Evolutionary conservation across 1,140 invertebrate genomes (phyloP).

Genomic region (Octopus sinensis): DNA sequence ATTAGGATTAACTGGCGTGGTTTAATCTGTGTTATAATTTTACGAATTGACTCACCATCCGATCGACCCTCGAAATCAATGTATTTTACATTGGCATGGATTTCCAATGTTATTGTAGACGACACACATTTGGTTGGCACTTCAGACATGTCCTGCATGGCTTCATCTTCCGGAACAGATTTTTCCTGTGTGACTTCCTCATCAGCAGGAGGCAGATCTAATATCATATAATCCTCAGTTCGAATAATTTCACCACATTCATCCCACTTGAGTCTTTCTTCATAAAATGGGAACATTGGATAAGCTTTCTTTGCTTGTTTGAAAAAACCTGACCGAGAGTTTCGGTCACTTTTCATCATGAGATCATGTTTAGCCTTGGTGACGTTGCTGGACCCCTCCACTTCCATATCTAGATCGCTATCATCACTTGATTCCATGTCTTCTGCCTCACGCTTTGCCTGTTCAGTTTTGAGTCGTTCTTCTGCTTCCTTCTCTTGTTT

Average conservation of each 20-base stretch:
- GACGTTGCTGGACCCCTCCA: slow-evolving; percentile 36
- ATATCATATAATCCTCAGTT: slow-evolving; percentile 83
- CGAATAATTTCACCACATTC: slow-evolving; percentile 92
- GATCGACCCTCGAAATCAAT: slow-evolving; percentile 98
- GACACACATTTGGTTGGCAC: slow-evolving; percentile 74
- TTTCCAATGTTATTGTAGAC: slow-evolving; percentile 71
- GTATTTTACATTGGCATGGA: slow-evolving; percentile 84
- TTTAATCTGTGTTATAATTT: slow-evolving; percentile 77
- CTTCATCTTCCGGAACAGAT: slow-evolving; percentile 16
- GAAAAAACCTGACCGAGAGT: slow-evolving; percentile 70
- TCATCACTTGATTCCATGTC: slow-evolving; percentile 75
- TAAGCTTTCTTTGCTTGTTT: slow-evolving; percentile 90
- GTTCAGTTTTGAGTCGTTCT: slow-evolving; percentile 44
- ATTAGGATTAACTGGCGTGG: slow-evolving; percentile 79
- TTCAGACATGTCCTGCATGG: slow-evolving; percentile 41
- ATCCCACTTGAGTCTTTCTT: slow-evolving; percentile 89
- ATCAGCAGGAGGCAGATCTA: slow-evolving; percentile 65
- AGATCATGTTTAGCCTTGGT: slow-evolving; percentile 72
- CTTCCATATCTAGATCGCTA: slow-evolving; percentile 66
- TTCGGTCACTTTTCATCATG: slow-evolving; percentile 74
- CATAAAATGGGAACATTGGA: slow-evolving; percentile 93
- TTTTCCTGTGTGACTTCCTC: slow-evolving; percentile 63
- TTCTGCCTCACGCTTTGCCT: slow-evolving; percentile 57
- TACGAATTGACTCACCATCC: slow-evolving; percentile 93
- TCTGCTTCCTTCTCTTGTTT: slow-evolving; percentile 55